Percentiles rank a stretch among this genome's conserved stretches.
Evolutionary conservation across 2,888 invertebrate species (phyloP).

Genomic region (Tuta absoluta): DNA sequence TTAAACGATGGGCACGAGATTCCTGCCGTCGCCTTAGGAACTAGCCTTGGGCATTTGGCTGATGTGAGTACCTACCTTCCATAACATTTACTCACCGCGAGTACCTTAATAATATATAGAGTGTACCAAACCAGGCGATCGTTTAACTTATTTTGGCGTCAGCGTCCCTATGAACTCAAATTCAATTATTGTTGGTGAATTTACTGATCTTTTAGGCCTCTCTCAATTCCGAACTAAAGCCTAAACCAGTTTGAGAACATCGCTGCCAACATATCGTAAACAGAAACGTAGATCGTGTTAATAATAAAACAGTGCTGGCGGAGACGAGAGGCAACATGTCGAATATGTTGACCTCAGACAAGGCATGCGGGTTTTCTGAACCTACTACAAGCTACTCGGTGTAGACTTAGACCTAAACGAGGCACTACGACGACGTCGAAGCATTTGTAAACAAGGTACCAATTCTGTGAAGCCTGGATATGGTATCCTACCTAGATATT

Average conservation of each 20-base stretch:
- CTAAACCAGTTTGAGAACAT: not conserved
- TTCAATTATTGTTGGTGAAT: too few relatives aligned
- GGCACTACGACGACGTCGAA: not conserved
- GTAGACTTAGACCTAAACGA: not conserved
- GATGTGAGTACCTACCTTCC: constrained; percentile 55
- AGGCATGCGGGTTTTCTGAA: constrained; percentile 21
- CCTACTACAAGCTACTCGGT: constrained; percentile 1
- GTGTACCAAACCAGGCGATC: too few relatives aligned
- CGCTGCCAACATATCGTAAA: not conserved
- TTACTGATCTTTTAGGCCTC: too few relatives aligned
- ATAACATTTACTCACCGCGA: not conserved
- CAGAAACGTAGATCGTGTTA: not conserved
- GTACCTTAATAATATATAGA: too few relatives aligned
- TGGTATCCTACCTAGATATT: too few relatives aligned
- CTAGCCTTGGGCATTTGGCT: constrained; percentile 65
- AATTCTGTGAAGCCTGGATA: too few relatives aligned
- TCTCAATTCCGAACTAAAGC: not conserved
- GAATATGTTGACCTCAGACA: not conserved
- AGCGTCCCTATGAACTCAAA: too few relatives aligned
- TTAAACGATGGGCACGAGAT: constrained; percentile 66
- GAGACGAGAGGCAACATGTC: not conserved
- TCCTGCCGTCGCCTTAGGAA: constrained; percentile 66
- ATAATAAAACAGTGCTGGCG: not conserved
- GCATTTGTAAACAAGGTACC: too few relatives aligned
- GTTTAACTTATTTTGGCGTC: too few relatives aligned